Percentiles rank a stretch among this genome's conserved stretches.
These are phyloP conservation scores for Sebastes trivittatus DNA, from an alignment of 2,797 vertebrate species.

Conservation along the genomic window DNA sequence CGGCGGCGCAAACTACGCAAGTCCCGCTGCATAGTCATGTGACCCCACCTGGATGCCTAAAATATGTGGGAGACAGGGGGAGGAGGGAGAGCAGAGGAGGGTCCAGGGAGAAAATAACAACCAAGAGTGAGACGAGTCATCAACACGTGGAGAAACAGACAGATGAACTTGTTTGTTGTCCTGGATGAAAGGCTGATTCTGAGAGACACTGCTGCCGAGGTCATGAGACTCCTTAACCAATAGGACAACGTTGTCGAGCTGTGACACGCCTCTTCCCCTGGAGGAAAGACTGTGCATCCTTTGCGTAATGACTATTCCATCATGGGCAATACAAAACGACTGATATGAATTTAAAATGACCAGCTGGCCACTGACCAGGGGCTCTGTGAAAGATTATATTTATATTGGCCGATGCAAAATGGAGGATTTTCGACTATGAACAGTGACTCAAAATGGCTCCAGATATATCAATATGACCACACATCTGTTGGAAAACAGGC, in stretches of 20 bases:
- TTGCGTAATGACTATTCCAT: constrained; percentile 39
- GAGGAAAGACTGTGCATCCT: constrained; percentile 37
- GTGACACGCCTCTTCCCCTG: constrained; percentile 3
- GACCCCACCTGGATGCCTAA: constrained; percentile 62
- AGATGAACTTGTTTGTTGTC: constrained; percentile 7
- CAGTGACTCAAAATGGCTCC: constrained; percentile 29
- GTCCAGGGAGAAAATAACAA: neutral
- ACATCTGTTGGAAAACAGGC: constrained; percentile 9
- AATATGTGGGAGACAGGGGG: constrained; percentile 26
- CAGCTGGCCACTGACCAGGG: constrained; percentile 19
- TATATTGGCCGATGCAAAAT: constrained; percentile 38
- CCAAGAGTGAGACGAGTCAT: constrained; percentile 8
- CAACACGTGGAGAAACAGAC: neutral
- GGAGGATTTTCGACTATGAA: constrained; percentile 26
- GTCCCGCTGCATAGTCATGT: constrained; percentile 92
- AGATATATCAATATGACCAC: constrained; percentile 11
- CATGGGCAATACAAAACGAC: constrained; percentile 42
- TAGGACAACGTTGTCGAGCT: neutral
- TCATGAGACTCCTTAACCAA: constrained; percentile 5
- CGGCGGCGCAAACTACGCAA: constrained; percentile 91
- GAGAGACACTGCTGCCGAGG: neutral
- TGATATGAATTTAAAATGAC: constrained; percentile 46
- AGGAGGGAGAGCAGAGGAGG: neutral
- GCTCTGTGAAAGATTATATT: constrained; percentile 44
- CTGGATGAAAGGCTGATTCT: constrained; percentile 15